A percentile compares a stretch with the other conserved stretches of the same genome.
These are phyloP conservation scores for Tapera naevia DNA, from an alignment of 2,797 vertebrate genomes.

Conservation along the genomic window DNA sequence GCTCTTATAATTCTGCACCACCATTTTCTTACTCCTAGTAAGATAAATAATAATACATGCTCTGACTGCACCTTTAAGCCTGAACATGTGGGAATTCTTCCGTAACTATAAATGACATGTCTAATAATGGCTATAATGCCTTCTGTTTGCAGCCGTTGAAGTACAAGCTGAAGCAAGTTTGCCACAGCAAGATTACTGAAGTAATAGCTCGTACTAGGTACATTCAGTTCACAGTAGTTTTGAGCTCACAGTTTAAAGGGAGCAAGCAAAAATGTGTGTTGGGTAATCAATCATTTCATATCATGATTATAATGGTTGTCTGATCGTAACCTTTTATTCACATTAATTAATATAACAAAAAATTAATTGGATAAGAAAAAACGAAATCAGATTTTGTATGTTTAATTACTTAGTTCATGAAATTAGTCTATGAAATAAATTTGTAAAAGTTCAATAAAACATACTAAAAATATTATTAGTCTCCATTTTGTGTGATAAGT, in stretches of 20 bases:
- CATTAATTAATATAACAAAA: background rate
- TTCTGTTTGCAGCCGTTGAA: background rate
- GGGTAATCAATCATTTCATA: background rate
- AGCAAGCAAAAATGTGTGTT: background rate
- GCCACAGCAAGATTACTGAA: background rate
- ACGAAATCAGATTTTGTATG: background rate
- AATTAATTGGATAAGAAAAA: background rate
- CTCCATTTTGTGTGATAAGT: background rate
- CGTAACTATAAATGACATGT: background rate
- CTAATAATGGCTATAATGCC: background rate
- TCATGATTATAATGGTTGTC: background rate
- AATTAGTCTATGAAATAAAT: background rate
- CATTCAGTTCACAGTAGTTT: background rate
- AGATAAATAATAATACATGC: background rate
- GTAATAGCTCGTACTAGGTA: background rate
- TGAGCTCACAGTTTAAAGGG: background rate
- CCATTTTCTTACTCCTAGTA: background rate
- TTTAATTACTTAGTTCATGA: background rate
- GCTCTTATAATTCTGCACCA: background rate
- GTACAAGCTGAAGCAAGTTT: conserved; percentile 51
- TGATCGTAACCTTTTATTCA: background rate
- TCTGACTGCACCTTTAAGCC: conserved; percentile 15
- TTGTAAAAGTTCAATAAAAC: background rate
- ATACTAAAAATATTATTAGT: background rate
- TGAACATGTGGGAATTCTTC: conserved; percentile 15